These are phyloP conservation scores for Podilymbus podiceps DNA, from an alignment of 2,113 vertebrate species.

Conservation along the genomic window DNA sequence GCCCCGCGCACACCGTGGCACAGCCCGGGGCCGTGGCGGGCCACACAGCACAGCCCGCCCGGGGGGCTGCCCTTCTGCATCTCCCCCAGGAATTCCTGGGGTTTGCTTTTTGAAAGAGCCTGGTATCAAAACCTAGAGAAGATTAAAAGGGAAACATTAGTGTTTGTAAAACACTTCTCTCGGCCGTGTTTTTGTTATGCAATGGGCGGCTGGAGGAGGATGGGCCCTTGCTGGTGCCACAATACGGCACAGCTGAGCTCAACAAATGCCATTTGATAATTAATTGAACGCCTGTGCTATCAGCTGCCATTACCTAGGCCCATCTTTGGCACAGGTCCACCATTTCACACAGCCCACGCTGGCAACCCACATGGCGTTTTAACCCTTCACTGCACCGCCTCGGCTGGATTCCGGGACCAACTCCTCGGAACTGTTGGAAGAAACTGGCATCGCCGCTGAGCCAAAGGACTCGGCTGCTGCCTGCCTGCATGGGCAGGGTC, in stretches of 20 bases:
- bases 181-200: neutral
- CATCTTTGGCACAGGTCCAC: constrained; percentile 32
- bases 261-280: constrained; percentile 56
- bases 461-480: neutral
- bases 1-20: rapidly evolving
- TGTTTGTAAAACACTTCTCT: neutral
- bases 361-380: constrained; percentile 8
- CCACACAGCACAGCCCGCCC: rapidly evolving
- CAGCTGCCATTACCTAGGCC: constrained; percentile 65
- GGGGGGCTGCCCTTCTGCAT: neutral
- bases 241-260: constrained; percentile 48
- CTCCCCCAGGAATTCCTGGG: neutral
- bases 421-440: neutral
- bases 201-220: neutral
- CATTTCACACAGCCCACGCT: constrained; percentile 54
- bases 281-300: constrained; percentile 55
- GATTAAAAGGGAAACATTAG: neutral
- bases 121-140: neutral
- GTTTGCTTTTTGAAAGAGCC: neutral
- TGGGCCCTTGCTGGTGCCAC: neutral
- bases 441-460: neutral
- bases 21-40: rapidly evolving
- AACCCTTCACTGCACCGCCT: constrained; percentile 10
- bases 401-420: neutral
- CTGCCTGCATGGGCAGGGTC: neutral